phyloP scores from a whole-genome alignment of 2,797 vertebrate species.

The Lycodopsis pacificus region DNA sequence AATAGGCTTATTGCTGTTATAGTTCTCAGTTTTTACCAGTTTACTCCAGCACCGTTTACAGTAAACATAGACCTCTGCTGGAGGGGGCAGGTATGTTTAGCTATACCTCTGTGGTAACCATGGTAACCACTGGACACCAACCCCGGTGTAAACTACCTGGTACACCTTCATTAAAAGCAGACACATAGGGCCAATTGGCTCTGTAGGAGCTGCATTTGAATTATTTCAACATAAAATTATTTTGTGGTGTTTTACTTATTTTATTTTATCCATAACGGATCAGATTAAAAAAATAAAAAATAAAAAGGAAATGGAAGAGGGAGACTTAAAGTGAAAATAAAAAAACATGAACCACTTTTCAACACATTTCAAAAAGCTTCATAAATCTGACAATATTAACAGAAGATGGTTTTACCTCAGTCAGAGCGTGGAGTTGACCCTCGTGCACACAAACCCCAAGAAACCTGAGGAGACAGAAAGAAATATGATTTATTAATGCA shows the following conservation, averaged over 20 bases:
- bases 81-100: neutral
- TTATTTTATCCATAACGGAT: neutral
- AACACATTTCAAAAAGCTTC: neutral
- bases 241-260: neutral
- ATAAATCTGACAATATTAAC: neutral
- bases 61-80: constrained; percentile 12
- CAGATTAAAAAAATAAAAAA: too few relatives aligned
- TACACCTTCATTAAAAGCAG: neutral
- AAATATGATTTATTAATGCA: neutral
- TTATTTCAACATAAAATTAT: neutral
- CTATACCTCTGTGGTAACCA: neutral
- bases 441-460: constrained; percentile 97
- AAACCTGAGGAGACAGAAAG: constrained; percentile 82
- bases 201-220: neutral
- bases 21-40: neutral
- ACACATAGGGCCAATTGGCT: neutral
- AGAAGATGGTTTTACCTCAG: constrained; percentile 86
- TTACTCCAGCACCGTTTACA: neutral
- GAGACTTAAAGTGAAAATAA: neutral
- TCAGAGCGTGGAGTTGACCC: constrained; percentile 95
- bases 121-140: neutral
- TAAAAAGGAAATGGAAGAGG: neutral
- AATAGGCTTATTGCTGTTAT: neutral
- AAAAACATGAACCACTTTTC: neutral
- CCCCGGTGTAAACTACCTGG: neutral